These are phyloP conservation scores for Drosophila nr. perissopoda DNA, from an alignment of 2,888 invertebrate genomes.

Conservation along the genomic window DNA sequence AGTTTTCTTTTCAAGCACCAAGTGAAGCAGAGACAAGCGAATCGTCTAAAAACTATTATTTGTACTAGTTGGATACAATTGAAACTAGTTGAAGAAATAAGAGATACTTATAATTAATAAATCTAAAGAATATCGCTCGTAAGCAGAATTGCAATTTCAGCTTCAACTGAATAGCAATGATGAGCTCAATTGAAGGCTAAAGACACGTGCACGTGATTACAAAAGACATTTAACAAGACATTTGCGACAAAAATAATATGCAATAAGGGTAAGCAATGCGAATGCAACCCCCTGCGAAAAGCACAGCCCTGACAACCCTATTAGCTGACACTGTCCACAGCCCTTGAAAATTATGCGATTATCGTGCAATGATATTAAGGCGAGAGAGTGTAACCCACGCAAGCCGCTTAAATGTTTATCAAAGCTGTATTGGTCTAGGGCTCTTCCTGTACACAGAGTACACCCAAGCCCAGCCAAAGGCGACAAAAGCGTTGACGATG, in stretches of 20 bases:
- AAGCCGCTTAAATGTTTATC: constrained; percentile 76
- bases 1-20: background rate
- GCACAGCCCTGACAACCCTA: constrained; percentile 17
- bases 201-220: constrained; percentile 64
- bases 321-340: constrained; percentile 41
- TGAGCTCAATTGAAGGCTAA: constrained; percentile 36
- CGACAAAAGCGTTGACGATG: constrained; percentile 33
- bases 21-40: background rate
- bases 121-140: background rate
- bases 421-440: constrained; percentile 61
- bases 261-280: constrained; percentile 25
- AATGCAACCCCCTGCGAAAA: constrained; percentile 19
- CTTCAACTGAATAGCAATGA: constrained; percentile 33
- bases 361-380: constrained; percentile 57
- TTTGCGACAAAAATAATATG: constrained; percentile 57
- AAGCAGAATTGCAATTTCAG: constrained; percentile 11
- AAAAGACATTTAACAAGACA: constrained; percentile 52
- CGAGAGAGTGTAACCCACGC: constrained; percentile 51
- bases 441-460: constrained; percentile 37
- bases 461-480: constrained; percentile 3
- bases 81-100: background rate
- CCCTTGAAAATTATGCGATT: constrained; percentile 67
- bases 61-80: background rate
- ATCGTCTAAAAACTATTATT: background rate
- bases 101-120: constrained; percentile 9